phyloP scores from a whole-genome alignment of 2,888 invertebrate species.

The Oasisia sp. region DNA sequence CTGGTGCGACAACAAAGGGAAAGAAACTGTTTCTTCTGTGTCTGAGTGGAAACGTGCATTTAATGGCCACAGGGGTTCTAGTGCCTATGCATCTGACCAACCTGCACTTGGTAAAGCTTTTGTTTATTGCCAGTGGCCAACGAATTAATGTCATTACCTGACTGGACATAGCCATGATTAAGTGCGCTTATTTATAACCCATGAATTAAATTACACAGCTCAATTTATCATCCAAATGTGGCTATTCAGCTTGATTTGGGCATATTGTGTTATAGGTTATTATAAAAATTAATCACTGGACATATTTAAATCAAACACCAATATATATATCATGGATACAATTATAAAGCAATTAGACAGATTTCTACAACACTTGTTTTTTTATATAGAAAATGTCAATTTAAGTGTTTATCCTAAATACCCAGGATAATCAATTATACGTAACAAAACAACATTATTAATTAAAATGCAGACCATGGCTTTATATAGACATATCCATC shows the following conservation, averaged over 20 bases:
- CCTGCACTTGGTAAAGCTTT: neutral
- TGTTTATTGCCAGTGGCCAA: neutral
- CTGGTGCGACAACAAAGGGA: neutral
- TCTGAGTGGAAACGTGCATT: neutral
- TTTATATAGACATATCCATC: no score
- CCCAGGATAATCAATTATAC: no score
- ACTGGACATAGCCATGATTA: constrained; percentile 10
- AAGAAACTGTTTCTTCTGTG: neutral
- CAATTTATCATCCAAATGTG: neutral
- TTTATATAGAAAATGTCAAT: no score
- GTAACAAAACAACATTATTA: no score
- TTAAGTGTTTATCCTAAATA: no score
- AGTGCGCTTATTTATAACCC: neutral
- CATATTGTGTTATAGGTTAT: neutral
- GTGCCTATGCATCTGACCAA: neutral
- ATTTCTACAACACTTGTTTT: no score
- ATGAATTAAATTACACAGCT: neutral
- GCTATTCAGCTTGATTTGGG: neutral
- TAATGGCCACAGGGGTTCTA: neutral
- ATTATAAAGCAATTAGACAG: neutral
- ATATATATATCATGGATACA: neutral
- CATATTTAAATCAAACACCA: neutral
- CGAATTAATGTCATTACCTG: neutral
- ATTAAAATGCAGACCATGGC: no score
- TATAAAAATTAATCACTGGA: neutral